Percentiles rank a stretch among this genome's conserved stretches.
Conservation (phyloP, 2,797 vertebrate genomes). For the Cuculus canorus region DNA sequence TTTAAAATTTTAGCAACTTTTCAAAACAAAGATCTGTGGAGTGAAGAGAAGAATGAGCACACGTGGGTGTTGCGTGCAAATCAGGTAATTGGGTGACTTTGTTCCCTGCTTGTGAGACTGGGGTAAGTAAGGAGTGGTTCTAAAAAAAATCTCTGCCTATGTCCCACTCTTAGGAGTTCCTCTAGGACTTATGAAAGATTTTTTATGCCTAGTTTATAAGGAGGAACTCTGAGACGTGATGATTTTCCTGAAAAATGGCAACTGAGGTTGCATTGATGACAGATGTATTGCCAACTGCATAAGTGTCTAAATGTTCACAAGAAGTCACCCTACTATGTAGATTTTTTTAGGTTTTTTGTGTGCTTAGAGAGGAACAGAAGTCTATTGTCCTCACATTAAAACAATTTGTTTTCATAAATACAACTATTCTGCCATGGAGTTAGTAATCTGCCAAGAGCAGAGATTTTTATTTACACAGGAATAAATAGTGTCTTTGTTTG, state of each 20-base stretch:
- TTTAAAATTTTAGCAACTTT: neutral
- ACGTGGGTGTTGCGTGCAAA: rapidly evolving
- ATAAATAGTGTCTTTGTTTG: neutral
- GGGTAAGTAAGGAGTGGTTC: neutral
- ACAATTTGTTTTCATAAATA: neutral
- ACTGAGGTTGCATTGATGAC: neutral
- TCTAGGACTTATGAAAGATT: neutral
- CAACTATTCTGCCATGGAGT: neutral
- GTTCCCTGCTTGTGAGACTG: neutral
- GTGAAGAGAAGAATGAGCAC: neutral
- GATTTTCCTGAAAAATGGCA: neutral
- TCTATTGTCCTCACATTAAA: neutral
- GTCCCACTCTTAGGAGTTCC: neutral
- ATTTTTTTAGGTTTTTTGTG: neutral
- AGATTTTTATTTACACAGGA: neutral
- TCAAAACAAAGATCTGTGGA: neutral
- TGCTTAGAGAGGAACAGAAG: neutral
- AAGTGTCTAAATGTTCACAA: neutral
- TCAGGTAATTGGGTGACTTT: neutral
- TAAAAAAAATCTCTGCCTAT: rapidly evolving
- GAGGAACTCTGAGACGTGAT: neutral
- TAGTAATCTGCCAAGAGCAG: neutral
- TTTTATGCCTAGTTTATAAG: neutral
- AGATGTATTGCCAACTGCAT: neutral
- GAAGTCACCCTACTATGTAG: neutral